Conservation (phyloP, 2,113 vertebrate species). For the Caracal caracal region DNA sequence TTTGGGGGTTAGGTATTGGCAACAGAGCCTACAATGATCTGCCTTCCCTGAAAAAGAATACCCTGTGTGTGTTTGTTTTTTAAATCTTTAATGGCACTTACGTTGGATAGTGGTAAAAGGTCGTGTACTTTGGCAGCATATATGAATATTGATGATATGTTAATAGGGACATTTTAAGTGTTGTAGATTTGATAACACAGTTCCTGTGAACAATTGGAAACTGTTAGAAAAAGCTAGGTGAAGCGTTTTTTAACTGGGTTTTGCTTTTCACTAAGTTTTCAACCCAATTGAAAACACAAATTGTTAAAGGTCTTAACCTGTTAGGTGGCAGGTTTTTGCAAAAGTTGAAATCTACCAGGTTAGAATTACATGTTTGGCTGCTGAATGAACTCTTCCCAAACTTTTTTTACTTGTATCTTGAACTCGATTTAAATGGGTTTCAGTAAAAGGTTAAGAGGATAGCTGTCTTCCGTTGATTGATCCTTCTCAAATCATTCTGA, state of each 20-base stretch:
- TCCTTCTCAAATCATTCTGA: conserved; percentile 34
- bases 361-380: background rate
- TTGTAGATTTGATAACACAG: background rate
- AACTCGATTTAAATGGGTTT: conserved; percentile 57
- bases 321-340: background rate
- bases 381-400: conserved; percentile 17
- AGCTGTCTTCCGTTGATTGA: conserved; percentile 5
- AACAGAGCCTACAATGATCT: conserved; percentile 42
- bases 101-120: background rate
- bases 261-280: background rate
- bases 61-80: background rate
- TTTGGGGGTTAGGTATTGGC: conserved; percentile 39
- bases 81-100: background rate
- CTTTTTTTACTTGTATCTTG: background rate
- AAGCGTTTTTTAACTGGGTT: background rate
- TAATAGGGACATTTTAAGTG: background rate
- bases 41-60: conserved; percentile 32
- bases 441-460: conserved; percentile 31
- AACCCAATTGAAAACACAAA: background rate
- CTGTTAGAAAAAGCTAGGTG: background rate
- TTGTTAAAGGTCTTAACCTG: background rate
- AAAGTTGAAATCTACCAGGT: background rate
- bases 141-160: background rate
- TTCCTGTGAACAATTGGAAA: background rate
- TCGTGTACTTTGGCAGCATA: background rate